A percentile compares a stretch with the other conserved stretches of the same genome.
These are phyloP conservation scores for Sylvia atricapilla DNA, from an alignment of 2,113 vertebrate species.

Conservation along the genomic window DNA sequence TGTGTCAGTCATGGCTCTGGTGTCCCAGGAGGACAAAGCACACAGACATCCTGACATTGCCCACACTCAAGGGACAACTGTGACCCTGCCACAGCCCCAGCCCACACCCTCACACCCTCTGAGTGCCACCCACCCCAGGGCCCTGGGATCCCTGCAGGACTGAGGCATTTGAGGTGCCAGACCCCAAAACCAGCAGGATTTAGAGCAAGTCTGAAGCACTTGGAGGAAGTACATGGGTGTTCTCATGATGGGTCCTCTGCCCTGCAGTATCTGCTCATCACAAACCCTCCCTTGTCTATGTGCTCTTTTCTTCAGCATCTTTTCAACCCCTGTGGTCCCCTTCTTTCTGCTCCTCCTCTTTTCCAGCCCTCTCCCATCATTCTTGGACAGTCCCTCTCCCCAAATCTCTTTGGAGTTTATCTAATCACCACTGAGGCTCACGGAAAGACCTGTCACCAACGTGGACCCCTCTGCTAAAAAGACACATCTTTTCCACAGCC, in stretches of 20 bases:
- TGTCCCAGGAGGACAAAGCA: background rate
- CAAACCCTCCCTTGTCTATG: background rate
- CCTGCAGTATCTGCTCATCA: background rate
- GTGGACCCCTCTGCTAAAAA: background rate
- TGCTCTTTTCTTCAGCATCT: background rate
- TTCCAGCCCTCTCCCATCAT: background rate
- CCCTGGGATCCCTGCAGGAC: background rate
- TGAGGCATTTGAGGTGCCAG: background rate
- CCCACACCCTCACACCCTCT: background rate
- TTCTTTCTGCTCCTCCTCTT: background rate
- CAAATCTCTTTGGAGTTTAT: rapidly evolving
- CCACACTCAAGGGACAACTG: rapidly evolving
- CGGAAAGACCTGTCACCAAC: background rate
- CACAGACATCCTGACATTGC: background rate
- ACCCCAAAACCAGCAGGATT: background rate
- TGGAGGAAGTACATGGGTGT: background rate
- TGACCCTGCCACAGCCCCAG: background rate
- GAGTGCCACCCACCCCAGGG: background rate
- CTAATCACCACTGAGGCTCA: background rate
- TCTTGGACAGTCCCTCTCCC: background rate
- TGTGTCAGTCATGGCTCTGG: background rate
- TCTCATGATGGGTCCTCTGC: background rate
- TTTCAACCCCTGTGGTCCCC: rapidly evolving
- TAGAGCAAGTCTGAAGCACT: background rate
- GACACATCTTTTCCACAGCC: background rate